Evolutionary conservation across 2,797 vertebrate genomes (phyloP).

Genomic region (Poliocrania exsul): DNA sequence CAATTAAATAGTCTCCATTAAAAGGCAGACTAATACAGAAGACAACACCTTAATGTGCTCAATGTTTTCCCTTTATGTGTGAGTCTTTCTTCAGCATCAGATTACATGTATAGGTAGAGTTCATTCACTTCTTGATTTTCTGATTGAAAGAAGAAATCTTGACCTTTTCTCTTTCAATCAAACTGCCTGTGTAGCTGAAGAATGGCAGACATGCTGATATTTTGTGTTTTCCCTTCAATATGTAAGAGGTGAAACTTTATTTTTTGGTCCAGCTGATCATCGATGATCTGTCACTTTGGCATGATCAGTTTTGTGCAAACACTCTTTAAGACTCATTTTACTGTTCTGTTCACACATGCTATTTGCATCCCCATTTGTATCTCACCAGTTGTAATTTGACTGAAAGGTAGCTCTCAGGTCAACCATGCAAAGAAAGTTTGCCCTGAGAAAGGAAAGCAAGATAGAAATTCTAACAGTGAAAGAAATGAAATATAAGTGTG

Average conservation of each 20-base stretch:
- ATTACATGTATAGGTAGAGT: not conserved
- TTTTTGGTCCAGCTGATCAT: not conserved
- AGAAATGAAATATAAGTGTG: not conserved
- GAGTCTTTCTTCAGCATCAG: not conserved
- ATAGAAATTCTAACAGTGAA: not conserved
- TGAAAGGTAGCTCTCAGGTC: not conserved
- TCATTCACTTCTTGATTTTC: not conserved
- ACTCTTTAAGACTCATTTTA: not conserved
- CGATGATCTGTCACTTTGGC: not conserved
- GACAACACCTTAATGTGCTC: not conserved
- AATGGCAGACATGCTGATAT: not conserved
- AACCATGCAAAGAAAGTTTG: not conserved
- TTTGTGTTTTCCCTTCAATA: not conserved
- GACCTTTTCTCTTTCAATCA: not conserved
- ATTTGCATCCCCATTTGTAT: not conserved
- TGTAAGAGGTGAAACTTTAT: not conserved
- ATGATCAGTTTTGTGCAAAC: not conserved
- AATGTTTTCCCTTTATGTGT: not conserved
- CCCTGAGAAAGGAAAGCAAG: not conserved
- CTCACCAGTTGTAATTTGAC: not conserved
- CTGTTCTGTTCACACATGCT: rapidly evolving
- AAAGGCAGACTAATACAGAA: not conserved
- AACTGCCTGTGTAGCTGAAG: not conserved
- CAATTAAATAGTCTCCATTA: not conserved
- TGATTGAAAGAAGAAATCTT: not conserved